Evolutionary conservation across 2,797 vertebrate species (phyloP), one percentile per base, ranked within the genome.

Genomic region (Ptychobarbus kaznakovi): DNA sequence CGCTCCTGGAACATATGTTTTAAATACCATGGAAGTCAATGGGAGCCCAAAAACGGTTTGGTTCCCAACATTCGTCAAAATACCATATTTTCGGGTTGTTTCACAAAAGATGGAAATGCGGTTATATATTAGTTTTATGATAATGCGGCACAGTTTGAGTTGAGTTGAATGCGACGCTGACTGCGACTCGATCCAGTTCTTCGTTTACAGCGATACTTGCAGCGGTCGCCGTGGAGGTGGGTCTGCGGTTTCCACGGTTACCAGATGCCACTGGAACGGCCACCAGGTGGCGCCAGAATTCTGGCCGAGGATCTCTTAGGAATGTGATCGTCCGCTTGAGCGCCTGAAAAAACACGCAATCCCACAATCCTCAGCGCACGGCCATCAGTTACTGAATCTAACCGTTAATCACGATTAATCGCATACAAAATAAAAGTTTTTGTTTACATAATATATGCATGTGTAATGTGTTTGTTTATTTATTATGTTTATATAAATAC

Each of bases 231-330:
- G 70, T 87, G 82, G 77, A 81, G 89, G 84, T 4, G n/a, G n/a
- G 77, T 28, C 22, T 44, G 82, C 86, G 4, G 73, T 88, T 28
- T 86, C 89, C 73, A 80, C 0, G 74, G 91, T 96, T 96, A 97
- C 97, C 97, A 97, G 91, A 97, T 97, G 80, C 97, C 96, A 78
- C 97, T 96, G 61, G 95, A 96, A 84, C 95, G 92, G 87, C 95
- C 95, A 84, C 95, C 95, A 0, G 95, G 95, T 77, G 95, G 95
- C 83, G 95, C 95, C 53, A 95, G 94, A 86, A 96, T 95, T 88
- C 95, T 91, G 77, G 95, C 95, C 1, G 95, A 95, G 70, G 95
- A 94, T 90, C 95, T 93, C 91, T 96, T 95, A 84, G 95, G 95
- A 89, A 96, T 91, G 9, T 96, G 95, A 88, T 96, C 95, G 76